A percentile compares a stretch with the other conserved stretches of the same genome.
Conservation (phyloP, 2,888 invertebrate species). For the Frankliniella fusca region DNA sequence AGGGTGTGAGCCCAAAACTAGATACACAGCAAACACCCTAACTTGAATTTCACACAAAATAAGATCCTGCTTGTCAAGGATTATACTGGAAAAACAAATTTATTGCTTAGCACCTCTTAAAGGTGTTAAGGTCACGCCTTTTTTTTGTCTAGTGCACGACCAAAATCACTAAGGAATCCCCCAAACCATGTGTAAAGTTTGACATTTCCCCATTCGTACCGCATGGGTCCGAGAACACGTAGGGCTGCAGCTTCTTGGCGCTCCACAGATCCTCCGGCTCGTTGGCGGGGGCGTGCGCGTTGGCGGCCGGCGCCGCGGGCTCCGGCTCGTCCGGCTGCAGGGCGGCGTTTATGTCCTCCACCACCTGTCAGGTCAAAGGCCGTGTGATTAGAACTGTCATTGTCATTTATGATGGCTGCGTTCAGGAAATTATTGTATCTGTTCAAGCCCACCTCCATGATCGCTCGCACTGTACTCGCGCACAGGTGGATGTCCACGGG, state of each 20-base stretch:
- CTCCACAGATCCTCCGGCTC: slow-evolving; percentile 66
- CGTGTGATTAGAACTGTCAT: no score
- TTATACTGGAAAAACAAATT: no score
- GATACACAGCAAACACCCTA: no score
- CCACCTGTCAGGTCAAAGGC: slow-evolving; percentile 47
- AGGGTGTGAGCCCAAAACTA: background rate
- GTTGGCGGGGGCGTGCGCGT: slow-evolving; percentile 29
- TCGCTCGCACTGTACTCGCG: slow-evolving; percentile 66
- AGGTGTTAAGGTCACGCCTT: no score
- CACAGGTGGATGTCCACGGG: slow-evolving; percentile 68
- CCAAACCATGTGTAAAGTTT: background rate
- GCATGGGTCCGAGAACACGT: slow-evolving; percentile 40
- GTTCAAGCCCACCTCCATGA: slow-evolving; percentile 51
- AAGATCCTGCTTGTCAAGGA: no score
- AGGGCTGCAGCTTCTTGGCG: slow-evolving; percentile 58
- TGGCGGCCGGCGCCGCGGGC: slow-evolving; percentile 32
- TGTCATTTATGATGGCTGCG: no score
- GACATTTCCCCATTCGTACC: slow-evolving; percentile 36
- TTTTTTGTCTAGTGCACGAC: no score
- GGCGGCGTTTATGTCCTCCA: slow-evolving; percentile 47
- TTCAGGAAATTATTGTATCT: no score
- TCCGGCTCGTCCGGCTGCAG: slow-evolving; percentile 40
- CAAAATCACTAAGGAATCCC: no score
- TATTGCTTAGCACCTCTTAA: no score
- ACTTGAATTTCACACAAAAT: no score